These are phyloP conservation scores for Camelus dromedarius DNA, from an alignment of 2,113 vertebrate species.

Conservation along the genomic window DNA sequence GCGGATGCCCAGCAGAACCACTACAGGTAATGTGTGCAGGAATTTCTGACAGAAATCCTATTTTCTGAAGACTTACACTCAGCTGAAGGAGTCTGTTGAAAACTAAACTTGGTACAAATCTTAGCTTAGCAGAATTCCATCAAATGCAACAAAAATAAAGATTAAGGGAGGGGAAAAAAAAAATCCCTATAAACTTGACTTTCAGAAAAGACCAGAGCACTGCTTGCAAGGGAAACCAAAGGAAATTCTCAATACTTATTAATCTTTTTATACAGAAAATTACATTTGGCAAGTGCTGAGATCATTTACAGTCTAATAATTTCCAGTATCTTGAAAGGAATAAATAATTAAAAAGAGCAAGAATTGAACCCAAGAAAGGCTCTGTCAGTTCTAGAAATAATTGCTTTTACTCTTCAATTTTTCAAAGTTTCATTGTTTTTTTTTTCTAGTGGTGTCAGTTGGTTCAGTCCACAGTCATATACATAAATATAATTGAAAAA, in stretches of 20 bases:
- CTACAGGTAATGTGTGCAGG: neutral
- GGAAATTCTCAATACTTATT: conserved; percentile 59
- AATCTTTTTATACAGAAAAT: conserved; percentile 63
- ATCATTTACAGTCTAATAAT: conserved; percentile 49
- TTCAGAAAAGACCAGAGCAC: conserved; percentile 66
- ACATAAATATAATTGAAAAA: conserved; percentile 3
- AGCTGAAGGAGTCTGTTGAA: conserved; percentile 64
- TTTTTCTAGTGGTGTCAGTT: neutral
- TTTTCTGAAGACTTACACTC: conserved; percentile 70
- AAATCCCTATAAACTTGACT: neutral
- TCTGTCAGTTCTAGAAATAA: conserved; percentile 7
- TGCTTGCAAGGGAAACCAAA: conserved; percentile 65
- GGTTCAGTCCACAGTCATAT: neutral
- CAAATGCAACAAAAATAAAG: conserved; percentile 60
- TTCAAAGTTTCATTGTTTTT: conserved; percentile 24
- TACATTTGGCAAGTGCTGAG: conserved; percentile 74
- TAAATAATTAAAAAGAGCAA: conserved; percentile 69
- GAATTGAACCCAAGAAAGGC: neutral
- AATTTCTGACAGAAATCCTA: conserved; percentile 62
- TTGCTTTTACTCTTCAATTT: conserved; percentile 54
- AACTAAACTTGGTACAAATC: conserved; percentile 69
- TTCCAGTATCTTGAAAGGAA: conserved; percentile 62
- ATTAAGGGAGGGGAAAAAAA: neutral
- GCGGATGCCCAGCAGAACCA: neutral
- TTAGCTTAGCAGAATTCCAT: conserved; percentile 71